Base-by-base conservation (phyloP, 2,888 invertebrate species). In the Lymantria monacha region DNA sequence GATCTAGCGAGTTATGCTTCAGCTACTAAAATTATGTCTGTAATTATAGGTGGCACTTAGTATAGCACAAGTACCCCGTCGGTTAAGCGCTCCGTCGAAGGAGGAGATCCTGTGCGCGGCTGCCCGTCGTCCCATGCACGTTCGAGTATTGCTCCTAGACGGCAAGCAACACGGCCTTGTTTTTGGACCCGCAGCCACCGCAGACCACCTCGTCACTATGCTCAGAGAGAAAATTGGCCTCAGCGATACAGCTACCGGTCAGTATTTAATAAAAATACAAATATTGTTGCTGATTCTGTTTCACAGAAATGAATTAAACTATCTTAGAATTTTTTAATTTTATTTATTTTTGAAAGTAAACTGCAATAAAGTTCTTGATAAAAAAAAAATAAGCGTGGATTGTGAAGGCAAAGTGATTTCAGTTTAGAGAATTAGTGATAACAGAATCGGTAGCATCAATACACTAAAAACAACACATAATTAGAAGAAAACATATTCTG, bases 161-260 rank as follows among this genome's bases (percentile, higher is more conserved):
- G 98, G 98, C 0, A 97, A 98, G 76, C 98, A 97, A 79, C 97
- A 98, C 82, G 97, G 97, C 0, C 95, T 98, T 0, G 98, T 98
- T 85, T 98, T 98, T 87, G 97, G 98, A 75, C 97, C 98, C 0
- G 97, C 97, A 31, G 97, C 98, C 44, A 97, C 97, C 0, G 96
- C 97, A 3, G 94, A 95, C 70, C 97, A 98, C 76, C 96, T 98
- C 1, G 95, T 98, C 79, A 94, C 96, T 74, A 95, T 96, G 76
- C 95, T 98, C 42, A 94, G 97, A 64, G 95, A 95, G 64, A 98
- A 98, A 91, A 97, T 98, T 69, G 98, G 98, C 0, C 93, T 97
- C 51, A 93, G 93, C 52, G 94, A 95, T 50, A 92, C 94, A 49
- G 96, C 96, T 9, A 95, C 94, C 71, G 95, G 95, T 94, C 63